Conservation (phyloP, 2,797 vertebrate genomes). For the Poeciliopsis infans region DNA sequence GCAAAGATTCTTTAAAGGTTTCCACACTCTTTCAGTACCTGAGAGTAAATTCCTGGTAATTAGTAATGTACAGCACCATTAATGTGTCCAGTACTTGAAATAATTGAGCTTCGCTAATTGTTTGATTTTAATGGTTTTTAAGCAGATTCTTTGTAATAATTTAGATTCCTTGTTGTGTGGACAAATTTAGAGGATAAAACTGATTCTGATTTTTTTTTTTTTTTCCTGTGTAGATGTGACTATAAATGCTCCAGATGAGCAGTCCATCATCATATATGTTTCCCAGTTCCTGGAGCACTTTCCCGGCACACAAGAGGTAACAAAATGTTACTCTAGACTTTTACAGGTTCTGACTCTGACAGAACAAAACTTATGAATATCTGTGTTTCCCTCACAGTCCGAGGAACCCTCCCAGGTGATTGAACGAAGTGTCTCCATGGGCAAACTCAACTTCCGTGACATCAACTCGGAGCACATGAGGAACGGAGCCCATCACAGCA, state of each 20-base stretch:
- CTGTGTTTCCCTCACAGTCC: constrained; percentile 35
- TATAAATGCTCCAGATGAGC: constrained; percentile 89
- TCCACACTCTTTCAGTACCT: not conserved
- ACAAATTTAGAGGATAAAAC: not conserved
- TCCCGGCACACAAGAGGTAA: constrained; percentile 90
- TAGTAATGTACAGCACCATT: not conserved
- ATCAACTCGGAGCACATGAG: constrained; percentile 74
- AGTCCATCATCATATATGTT: constrained; percentile 95
- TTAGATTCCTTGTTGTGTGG: not conserved
- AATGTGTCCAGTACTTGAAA: not conserved
- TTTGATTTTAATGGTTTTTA: not conserved
- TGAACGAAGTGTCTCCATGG: constrained; percentile 82
- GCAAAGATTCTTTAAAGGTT: not conserved
- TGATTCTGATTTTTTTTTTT: not conserved
- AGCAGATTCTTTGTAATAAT: not conserved
- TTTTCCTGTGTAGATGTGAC: constrained; percentile 84
- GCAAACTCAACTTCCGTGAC: constrained; percentile 81
- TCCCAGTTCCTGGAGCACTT: constrained; percentile 96
- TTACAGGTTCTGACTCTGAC: not conserved
- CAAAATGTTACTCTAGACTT: constrained; percentile 20
- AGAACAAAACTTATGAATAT: not conserved
- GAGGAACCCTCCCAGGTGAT: constrained; percentile 82
- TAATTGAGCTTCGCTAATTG: not conserved
- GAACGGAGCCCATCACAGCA: constrained; percentile 76
- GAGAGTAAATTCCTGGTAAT: not conserved